Evolutionary conservation across 2,888 invertebrate genomes (phyloP).

Genomic region (Heliconius sara): DNA sequence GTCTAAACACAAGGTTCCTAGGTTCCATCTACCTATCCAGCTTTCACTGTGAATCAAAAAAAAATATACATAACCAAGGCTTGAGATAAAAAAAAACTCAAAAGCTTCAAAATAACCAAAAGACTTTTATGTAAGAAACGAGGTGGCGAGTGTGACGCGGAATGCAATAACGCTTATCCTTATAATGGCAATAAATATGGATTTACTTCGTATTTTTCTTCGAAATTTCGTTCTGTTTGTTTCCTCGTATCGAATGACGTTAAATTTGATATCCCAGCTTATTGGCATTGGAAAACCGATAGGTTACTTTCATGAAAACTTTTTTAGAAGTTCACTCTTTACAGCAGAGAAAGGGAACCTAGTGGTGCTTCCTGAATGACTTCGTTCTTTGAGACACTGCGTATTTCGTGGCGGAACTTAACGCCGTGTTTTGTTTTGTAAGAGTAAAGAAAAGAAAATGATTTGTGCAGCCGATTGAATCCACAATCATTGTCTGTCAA

Average conservation of each 20-base stretch:
- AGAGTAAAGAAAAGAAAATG: background rate
- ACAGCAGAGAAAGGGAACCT: background rate
- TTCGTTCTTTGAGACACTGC: background rate
- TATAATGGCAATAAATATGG: constrained; percentile 35
- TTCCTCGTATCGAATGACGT: background rate
- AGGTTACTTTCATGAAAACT: background rate
- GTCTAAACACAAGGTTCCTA: too few relatives aligned
- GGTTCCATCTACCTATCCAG: too few relatives aligned
- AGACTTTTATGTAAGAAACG: constrained; percentile 7
- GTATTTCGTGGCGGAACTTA: background rate
- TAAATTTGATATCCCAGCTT: background rate
- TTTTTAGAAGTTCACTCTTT: background rate
- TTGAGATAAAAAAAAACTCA: background rate
- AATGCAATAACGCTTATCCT: constrained; percentile 39
- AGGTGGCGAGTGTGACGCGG: constrained; percentile 17
- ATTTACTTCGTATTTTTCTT: constrained; percentile 23
- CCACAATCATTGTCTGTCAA: background rate
- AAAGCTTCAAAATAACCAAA: background rate
- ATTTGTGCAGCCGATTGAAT: background rate
- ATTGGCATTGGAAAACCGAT: background rate
- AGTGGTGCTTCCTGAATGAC: background rate
- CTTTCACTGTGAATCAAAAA: background rate
- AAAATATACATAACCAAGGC: background rate
- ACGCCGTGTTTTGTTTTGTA: background rate
- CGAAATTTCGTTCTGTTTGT: constrained; percentile 19